A percentile compares a stretch with the other conserved stretches of the same genome.
Evolutionary conservation across 2,113 vertebrate genomes (phyloP).

Genomic region (Syrmaticus mikado): DNA sequence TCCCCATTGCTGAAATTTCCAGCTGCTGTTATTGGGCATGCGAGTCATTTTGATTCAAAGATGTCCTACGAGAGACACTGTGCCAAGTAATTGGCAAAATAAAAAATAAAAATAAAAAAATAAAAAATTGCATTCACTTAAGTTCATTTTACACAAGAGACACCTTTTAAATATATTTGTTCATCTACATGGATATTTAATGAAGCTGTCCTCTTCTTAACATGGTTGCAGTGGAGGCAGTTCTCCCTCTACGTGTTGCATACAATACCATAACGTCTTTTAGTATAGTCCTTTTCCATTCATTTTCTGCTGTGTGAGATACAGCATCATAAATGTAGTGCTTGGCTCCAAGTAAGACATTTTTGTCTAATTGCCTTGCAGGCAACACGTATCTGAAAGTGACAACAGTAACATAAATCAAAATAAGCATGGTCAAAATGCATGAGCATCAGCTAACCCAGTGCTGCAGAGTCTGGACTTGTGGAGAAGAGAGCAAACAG

Average conservation of each 20-base stretch:
- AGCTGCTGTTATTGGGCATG: neutral
- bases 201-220: constrained; percentile 22
- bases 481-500: neutral
- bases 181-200: constrained; percentile 50
- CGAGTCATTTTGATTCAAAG: neutral
- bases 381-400: neutral
- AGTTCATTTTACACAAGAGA: neutral
- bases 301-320: neutral
- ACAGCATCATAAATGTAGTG: neutral
- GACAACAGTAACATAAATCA: neutral
- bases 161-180: constrained; percentile 29
- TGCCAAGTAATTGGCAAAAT: neutral
- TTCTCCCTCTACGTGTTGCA: constrained; percentile 17
- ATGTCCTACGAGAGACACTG: neutral
- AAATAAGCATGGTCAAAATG: neutral
- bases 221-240: constrained; percentile 27
- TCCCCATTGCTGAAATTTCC: neutral
- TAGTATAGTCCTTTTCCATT: neutral
- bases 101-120: neutral
- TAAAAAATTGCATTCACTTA: neutral
- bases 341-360: neutral
- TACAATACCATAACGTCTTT: neutral
- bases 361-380: neutral
- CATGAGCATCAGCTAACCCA: neutral
- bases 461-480: neutral